A percentile compares a stretch with the other conserved stretches of the same genome.
phyloP scores from a whole-genome alignment of 2,888 invertebrate species.

The Chirona hameri region DNA sequence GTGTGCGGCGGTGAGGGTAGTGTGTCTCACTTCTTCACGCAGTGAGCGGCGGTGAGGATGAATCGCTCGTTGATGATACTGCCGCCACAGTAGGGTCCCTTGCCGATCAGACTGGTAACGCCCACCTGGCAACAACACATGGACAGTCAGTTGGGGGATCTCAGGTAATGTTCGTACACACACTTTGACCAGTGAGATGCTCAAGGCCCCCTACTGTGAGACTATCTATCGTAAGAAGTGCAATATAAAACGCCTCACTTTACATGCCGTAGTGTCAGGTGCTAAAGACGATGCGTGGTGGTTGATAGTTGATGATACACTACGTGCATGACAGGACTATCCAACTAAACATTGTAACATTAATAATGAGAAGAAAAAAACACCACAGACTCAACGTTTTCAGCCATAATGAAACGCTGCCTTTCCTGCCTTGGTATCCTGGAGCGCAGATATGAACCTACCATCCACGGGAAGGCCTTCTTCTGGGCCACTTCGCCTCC shows the following conservation, averaged over 20 bases:
- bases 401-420: neutral
- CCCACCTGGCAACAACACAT: neutral
- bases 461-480: neutral
- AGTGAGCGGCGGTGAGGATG: neutral
- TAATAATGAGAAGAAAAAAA: too few relatives aligned
- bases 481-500: neutral
- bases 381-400: neutral
- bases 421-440: neutral
- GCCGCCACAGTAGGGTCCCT: neutral
- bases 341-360: too few relatives aligned
- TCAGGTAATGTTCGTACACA: too few relatives aligned
- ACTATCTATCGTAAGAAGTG: too few relatives aligned
- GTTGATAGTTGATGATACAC: too few relatives aligned
- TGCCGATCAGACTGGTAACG: neutral
- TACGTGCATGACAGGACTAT: too few relatives aligned
- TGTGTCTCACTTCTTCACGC: neutral
- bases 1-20: neutral
- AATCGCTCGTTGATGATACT: conserved; percentile 1
- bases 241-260: too few relatives aligned
- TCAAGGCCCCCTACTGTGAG: too few relatives aligned
- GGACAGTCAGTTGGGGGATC: too few relatives aligned
- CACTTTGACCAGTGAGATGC: too few relatives aligned
- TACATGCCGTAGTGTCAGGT: too few relatives aligned
- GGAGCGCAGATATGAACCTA: neutral
- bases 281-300: too few relatives aligned